Conservation (phyloP, 2,797 vertebrate genomes). For the Malurus splendens region DNA sequence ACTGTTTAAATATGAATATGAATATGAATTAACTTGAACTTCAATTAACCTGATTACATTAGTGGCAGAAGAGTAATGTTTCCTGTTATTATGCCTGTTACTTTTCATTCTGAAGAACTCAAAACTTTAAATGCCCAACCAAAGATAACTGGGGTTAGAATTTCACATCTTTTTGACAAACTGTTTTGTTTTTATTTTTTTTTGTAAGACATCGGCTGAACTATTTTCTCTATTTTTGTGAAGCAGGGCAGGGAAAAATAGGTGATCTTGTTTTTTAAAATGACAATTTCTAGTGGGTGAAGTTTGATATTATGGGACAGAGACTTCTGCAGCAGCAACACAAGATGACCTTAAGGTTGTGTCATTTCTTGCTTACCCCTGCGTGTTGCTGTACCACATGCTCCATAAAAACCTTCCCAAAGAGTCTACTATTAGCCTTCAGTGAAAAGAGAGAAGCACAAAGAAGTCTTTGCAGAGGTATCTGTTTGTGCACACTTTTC, state of each 20-base stretch:
- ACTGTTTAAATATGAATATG: background rate
- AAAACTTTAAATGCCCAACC: background rate
- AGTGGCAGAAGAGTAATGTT: background rate
- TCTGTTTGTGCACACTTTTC: background rate
- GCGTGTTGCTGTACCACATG: background rate
- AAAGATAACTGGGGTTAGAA: background rate
- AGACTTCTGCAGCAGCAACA: background rate
- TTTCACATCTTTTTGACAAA: background rate
- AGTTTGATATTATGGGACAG: background rate
- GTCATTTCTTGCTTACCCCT: background rate
- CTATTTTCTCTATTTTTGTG: background rate
- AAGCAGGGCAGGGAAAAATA: background rate
- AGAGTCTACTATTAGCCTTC: background rate
- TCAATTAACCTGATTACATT: background rate
- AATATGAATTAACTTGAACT: background rate
- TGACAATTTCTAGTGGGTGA: background rate
- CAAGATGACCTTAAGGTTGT: rapidly evolving
- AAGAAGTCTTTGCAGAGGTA: background rate
- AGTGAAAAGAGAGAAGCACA: background rate
- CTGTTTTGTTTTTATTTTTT: background rate
- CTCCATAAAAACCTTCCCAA: background rate
- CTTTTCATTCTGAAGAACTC: background rate
- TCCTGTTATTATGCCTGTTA: background rate
- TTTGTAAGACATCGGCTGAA: background rate
- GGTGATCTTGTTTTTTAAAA: background rate